These are phyloP conservation scores for Puffinus mauretanicus DNA, from an alignment of 2,113 vertebrate species.

Conservation along the genomic window DNA sequence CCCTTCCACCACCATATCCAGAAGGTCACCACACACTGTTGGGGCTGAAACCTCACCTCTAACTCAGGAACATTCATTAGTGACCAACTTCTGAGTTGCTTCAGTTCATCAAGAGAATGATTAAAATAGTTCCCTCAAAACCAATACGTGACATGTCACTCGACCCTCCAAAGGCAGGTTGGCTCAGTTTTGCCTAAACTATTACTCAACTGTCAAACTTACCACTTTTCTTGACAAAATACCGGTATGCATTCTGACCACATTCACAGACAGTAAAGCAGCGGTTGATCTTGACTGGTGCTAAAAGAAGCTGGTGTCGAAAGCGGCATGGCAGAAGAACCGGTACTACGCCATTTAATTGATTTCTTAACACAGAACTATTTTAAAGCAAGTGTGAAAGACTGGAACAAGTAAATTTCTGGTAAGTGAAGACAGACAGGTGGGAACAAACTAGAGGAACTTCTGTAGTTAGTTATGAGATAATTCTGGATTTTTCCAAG, in stretches of 20 bases:
- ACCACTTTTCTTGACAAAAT: background rate
- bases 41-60: background rate
- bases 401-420: background rate
- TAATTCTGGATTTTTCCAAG: background rate
- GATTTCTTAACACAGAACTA: background rate
- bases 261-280: background rate
- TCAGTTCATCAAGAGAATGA: background rate
- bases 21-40: background rate
- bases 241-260: background rate
- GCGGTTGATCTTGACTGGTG: background rate
- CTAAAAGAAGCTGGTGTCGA: background rate
- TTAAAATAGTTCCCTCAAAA: background rate
- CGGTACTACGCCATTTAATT: background rate
- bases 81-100: background rate
- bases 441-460: background rate
- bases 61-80: background rate
- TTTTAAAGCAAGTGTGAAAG: background rate
- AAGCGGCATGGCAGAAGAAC: background rate
- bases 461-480: background rate
- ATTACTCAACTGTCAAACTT: background rate
- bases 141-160: fast-evolving
- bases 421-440: background rate
- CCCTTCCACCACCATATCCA: background rate
- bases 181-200: background rate
- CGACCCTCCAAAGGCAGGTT: background rate